These are phyloP conservation scores for Lasius platythorax DNA, from an alignment of 2,888 invertebrate species.

Conservation along the genomic window DNA sequence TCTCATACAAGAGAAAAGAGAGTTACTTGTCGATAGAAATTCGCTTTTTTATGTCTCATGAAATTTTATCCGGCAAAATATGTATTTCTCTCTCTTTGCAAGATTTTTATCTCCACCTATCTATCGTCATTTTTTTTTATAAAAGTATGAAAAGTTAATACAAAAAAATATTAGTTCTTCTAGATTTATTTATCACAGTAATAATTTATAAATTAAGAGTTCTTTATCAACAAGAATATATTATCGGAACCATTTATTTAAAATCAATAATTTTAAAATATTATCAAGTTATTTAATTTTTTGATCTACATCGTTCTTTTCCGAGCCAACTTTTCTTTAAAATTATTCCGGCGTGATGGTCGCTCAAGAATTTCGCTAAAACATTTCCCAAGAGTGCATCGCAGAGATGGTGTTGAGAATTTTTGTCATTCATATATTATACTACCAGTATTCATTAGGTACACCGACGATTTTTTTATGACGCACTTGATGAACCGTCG, in stretches of 20 bases:
- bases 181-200: neutral
- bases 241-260: neutral
- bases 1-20: neutral
- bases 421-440: neutral
- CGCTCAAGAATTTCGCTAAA: neutral
- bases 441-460: neutral
- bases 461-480: neutral
- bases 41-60: neutral
- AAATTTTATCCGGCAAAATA: constrained; percentile 13
- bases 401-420: neutral
- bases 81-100: neutral
- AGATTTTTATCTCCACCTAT: neutral
- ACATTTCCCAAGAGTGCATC: neutral
- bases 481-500: neutral
- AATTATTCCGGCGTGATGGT: constrained; percentile 7
- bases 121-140: neutral
- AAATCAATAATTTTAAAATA: neutral
- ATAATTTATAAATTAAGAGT: neutral
- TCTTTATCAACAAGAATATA: constrained; percentile 1
- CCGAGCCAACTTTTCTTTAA: neutral
- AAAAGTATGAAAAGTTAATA: neutral
- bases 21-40: constrained; percentile 17
- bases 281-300: neutral
- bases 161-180: neutral
- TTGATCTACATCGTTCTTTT: neutral